Conservation (phyloP, 2,888 invertebrate genomes). For the Drosophila paracracens region DNA sequence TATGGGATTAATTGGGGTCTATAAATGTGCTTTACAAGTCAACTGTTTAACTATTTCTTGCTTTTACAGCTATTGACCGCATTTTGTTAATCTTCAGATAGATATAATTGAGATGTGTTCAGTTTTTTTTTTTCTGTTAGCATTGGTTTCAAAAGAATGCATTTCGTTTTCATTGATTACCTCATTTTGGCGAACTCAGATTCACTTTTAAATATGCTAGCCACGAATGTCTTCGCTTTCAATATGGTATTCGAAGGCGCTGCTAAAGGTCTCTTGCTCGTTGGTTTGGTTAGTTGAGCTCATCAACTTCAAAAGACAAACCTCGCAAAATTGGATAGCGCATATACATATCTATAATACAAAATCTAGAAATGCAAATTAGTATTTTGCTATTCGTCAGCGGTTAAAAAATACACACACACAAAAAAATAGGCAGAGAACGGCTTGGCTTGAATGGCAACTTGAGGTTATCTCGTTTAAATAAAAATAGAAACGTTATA, state of each 20-base stretch:
- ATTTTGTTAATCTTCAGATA: neutral
- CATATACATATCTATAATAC: slow-evolving; percentile 44
- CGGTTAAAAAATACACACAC: slow-evolving; percentile 30
- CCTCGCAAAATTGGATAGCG: slow-evolving; percentile 11
- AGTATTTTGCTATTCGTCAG: slow-evolving; percentile 46
- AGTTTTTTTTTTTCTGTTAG: neutral
- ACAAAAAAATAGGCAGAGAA: slow-evolving; percentile 38
- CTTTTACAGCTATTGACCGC: slow-evolving; percentile 12
- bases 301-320: slow-evolving; percentile 18
- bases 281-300: slow-evolving; percentile 9
- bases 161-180: slow-evolving; percentile 31
- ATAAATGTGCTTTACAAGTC: slow-evolving; percentile 19
- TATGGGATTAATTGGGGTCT: slow-evolving; percentile 38
- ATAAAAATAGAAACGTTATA: slow-evolving; percentile 60
- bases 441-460: slow-evolving; percentile 20
- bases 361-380: slow-evolving; percentile 73
- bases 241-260: neutral
- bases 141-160: neutral
- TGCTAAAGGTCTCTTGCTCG: slow-evolving; percentile 23
- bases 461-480: slow-evolving; percentile 39
- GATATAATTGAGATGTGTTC: neutral
- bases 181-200: slow-evolving; percentile 22
- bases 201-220: slow-evolving; percentile 31
- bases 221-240: slow-evolving; percentile 33
- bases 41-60: slow-evolving; percentile 32